Evolutionary conservation across 2,797 vertebrate genomes (phyloP).

Genomic region (Sebastes paucispinis): DNA sequence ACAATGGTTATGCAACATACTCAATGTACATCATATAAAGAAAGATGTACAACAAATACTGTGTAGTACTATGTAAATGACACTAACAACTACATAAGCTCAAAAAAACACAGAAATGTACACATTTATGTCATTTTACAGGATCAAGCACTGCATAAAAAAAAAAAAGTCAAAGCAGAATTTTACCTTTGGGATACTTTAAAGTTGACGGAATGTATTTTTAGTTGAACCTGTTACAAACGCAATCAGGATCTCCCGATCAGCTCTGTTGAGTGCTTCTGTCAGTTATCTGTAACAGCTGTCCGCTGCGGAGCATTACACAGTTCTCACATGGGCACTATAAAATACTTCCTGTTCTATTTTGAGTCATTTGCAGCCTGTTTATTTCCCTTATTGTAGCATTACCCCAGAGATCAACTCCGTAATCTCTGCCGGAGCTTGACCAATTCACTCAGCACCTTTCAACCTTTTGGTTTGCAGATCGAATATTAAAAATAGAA

Average conservation of each 20-base stretch:
- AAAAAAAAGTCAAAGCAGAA: background rate
- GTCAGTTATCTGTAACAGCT: slow-evolving; percentile 50
- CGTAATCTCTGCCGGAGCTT: slow-evolving; percentile 38
- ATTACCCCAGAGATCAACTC: slow-evolving; percentile 8
- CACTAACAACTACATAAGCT: background rate
- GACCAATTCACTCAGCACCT: slow-evolving; percentile 38
- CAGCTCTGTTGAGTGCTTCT: slow-evolving; percentile 36
- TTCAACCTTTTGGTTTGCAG: slow-evolving; percentile 39
- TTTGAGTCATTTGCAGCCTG: slow-evolving; percentile 41
- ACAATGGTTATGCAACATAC: background rate
- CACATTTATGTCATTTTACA: background rate
- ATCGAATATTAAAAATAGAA: slow-evolving; percentile 37
- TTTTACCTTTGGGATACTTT: background rate
- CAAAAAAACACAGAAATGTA: background rate
- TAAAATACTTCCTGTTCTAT: slow-evolving; percentile 46
- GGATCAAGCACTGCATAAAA: background rate
- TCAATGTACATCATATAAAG: background rate
- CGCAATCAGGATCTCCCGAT: slow-evolving; percentile 30
- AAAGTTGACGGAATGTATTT: slow-evolving; percentile 31
- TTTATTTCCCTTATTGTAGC: slow-evolving; percentile 34
- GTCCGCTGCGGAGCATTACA: slow-evolving; percentile 23
- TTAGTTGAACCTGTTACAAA: slow-evolving; percentile 33
- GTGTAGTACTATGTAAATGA: background rate
- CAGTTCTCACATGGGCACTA: slow-evolving; percentile 21
- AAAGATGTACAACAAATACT: background rate